These are phyloP conservation scores for Falco cherrug DNA, from an alignment of 2,797 vertebrate species.

Conservation along the genomic window DNA sequence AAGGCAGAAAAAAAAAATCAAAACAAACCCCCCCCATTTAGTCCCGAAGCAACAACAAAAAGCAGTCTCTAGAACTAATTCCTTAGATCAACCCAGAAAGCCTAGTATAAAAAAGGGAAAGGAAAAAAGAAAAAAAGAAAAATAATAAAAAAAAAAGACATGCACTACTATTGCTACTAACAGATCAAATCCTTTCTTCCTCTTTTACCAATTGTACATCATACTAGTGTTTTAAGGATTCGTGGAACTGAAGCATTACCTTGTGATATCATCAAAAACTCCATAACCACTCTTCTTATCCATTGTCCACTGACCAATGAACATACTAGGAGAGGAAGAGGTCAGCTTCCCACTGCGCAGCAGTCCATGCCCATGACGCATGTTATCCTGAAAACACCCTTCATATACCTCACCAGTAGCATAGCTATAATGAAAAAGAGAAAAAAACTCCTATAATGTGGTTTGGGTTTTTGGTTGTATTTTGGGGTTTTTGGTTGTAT, in stretches of 20 bases:
- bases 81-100: background rate
- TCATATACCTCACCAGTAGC: slow-evolving; percentile 95
- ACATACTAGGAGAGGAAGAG: slow-evolving; percentile 94
- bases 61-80: background rate
- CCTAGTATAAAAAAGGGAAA: background rate
- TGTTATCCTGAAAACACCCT: slow-evolving; percentile 92
- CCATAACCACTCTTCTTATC: slow-evolving; percentile 97
- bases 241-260: slow-evolving; percentile 75
- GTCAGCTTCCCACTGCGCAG: slow-evolving; percentile 93
- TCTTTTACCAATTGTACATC: background rate
- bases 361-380: slow-evolving; percentile 94
- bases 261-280: slow-evolving; percentile 97
- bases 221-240: background rate
- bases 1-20: background rate
- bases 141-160: no score
- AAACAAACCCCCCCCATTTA: background rate
- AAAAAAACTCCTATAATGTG: background rate
- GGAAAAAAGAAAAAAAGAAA: no score
- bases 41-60: background rate
- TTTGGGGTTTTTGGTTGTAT: background rate
- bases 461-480: background rate
- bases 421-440: slow-evolving; percentile 79
- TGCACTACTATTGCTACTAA: background rate
- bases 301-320: slow-evolving; percentile 94
- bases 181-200: background rate